Conservation (phyloP, 2,888 invertebrate genomes). For the Bedellia somnulentella region DNA sequence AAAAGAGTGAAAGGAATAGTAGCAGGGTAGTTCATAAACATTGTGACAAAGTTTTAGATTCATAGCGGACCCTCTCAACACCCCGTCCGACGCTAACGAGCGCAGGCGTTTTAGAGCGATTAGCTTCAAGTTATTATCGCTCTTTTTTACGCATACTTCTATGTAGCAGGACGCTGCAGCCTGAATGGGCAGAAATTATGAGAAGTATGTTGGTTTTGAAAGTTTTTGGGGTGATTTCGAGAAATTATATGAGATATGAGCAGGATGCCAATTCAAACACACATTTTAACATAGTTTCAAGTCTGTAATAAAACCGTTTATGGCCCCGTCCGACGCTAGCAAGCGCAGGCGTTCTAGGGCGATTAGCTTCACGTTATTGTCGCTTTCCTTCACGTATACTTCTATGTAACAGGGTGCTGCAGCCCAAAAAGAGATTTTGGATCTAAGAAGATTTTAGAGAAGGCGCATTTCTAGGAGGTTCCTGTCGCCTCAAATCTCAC, state of each 20-base stretch:
- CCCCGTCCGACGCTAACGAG: constrained; percentile 78
- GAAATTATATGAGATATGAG: too few relatives aligned
- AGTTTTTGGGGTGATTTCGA: too few relatives aligned
- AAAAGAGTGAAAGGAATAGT: too few relatives aligned
- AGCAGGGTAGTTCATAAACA: too few relatives aligned
- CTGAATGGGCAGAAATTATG: too few relatives aligned
- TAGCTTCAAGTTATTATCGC: constrained; percentile 99
- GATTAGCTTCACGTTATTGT: constrained; percentile 99
- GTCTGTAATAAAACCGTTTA: constrained; percentile 95
- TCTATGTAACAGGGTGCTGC: constrained; percentile 99
- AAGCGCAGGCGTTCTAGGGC: constrained; percentile 92
- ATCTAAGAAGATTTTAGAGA: neutral
- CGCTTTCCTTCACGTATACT: constrained; percentile 98
- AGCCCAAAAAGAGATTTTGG: constrained; percentile 63
- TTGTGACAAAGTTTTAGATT: too few relatives aligned
- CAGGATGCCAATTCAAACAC: too few relatives aligned
- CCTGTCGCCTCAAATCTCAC: too few relatives aligned
- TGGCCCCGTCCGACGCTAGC: constrained; percentile 75
- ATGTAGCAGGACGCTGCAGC: constrained; percentile 98
- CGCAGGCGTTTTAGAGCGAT: constrained; percentile 94
- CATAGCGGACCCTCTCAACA: too few relatives aligned
- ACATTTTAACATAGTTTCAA: too few relatives aligned
- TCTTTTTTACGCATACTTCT: constrained; percentile 98
- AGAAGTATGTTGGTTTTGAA: too few relatives aligned
- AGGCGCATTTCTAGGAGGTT: too few relatives aligned